phyloP scores from a whole-genome alignment of 2,797 vertebrate species.

The Tenualosa thibaudeaui region DNA sequence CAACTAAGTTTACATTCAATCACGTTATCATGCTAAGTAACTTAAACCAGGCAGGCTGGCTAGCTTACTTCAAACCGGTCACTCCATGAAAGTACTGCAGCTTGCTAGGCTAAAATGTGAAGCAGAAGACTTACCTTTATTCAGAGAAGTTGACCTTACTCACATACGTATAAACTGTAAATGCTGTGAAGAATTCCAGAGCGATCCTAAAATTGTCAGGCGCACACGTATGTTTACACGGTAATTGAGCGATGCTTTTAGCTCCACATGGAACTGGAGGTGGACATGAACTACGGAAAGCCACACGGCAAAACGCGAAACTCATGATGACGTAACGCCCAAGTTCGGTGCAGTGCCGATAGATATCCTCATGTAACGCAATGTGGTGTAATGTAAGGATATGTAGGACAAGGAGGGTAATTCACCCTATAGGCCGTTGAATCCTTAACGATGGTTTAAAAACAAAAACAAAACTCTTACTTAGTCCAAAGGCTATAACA shows the following conservation, averaged over 20 bases:
- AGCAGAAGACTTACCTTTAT: background rate
- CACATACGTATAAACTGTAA: background rate
- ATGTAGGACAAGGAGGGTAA: slow-evolving; percentile 48
- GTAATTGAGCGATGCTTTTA: background rate
- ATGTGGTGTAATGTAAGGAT: slow-evolving; percentile 55
- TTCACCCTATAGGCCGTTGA: slow-evolving; percentile 9
- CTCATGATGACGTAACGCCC: background rate
- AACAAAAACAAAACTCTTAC: background rate
- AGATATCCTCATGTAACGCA: slow-evolving; percentile 21
- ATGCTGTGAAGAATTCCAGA: background rate
- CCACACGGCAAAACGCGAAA: background rate
- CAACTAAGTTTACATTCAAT: background rate
- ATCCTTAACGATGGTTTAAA: background rate
- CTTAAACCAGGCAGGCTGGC: no score
- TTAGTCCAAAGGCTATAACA: no score
- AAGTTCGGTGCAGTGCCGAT: background rate
- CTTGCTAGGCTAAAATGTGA: slow-evolving; percentile 2
- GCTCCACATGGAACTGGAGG: background rate
- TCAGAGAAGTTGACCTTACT: background rate
- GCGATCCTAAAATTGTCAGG: background rate
- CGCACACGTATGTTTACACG: background rate
- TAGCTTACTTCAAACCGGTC: background rate
- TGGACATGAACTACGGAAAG: slow-evolving; percentile 60
- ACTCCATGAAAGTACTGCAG: background rate
- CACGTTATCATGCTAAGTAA: background rate